A percentile compares a stretch with the other conserved stretches of the same genome.
Conservation (phyloP, 2,797 vertebrate species). For the Megalops cyprinoides region DNA sequence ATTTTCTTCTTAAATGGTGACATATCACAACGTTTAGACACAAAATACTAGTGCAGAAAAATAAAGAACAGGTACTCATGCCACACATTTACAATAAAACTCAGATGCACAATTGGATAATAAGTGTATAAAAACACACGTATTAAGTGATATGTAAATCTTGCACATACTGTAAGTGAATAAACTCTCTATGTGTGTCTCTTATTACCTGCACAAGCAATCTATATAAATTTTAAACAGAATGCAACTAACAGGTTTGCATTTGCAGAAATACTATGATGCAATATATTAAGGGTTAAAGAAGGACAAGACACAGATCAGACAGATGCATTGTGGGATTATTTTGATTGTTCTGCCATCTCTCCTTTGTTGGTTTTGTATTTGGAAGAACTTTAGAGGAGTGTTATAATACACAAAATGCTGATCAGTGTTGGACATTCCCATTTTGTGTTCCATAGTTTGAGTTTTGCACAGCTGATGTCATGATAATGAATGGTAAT, state of each 20-base stretch:
- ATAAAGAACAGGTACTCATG: neutral
- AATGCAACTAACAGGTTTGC: neutral
- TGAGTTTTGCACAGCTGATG: neutral
- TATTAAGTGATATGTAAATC: neutral
- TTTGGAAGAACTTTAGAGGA: neutral
- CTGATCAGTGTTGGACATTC: conserved; percentile 2
- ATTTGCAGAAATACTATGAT: neutral
- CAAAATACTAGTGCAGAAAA: neutral
- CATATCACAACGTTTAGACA: neutral
- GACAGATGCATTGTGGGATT: neutral
- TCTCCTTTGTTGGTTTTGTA: neutral
- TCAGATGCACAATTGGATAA: neutral
- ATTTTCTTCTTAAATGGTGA: conserved; percentile 7
- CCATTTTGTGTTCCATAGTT: neutral
- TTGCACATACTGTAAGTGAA: neutral
- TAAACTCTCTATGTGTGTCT: neutral
- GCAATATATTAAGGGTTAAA: conserved; percentile 9
- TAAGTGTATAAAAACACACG: neutral
- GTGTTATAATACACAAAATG: neutral
- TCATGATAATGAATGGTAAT: neutral
- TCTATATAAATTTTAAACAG: neutral
- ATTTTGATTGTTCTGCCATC: neutral
- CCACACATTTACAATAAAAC: neutral
- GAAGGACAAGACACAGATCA: conserved; percentile 14
- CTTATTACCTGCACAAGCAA: neutral